A percentile compares a stretch with the other conserved stretches of the same genome.
Conservation (phyloP, 2,113 vertebrate genomes). For the Pterocles gutturalis region DNA sequence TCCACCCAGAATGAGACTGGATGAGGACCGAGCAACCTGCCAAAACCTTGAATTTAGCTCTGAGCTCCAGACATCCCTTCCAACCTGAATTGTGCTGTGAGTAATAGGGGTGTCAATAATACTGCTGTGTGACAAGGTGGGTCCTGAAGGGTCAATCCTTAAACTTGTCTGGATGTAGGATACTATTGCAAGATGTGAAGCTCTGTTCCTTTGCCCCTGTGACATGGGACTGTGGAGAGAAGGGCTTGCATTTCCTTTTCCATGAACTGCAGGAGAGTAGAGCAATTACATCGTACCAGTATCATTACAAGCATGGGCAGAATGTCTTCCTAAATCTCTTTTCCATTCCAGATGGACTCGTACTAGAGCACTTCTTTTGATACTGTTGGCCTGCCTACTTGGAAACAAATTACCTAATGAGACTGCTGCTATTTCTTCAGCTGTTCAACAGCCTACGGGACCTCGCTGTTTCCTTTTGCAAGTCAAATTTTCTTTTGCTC, state of each 20-base stretch:
- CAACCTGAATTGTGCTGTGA: background rate
- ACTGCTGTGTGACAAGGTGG: background rate
- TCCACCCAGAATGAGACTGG: background rate
- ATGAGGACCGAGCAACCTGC: background rate
- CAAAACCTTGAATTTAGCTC: background rate
- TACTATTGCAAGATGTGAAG: background rate
- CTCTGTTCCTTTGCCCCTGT: background rate
- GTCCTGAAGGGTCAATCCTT: background rate
- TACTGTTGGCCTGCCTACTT: rapidly evolving
- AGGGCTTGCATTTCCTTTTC: background rate
- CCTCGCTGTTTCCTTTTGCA: background rate
- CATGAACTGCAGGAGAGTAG: background rate
- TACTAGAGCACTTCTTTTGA: background rate
- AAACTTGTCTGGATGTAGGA: background rate
- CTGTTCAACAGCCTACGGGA: background rate
- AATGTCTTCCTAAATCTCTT: background rate
- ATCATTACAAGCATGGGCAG: background rate
- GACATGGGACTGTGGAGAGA: background rate
- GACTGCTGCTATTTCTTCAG: background rate
- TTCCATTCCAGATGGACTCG: background rate
- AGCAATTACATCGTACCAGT: background rate
- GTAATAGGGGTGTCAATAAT: background rate
- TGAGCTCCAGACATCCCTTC: background rate
- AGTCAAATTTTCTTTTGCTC: background rate
- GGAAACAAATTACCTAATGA: background rate